phyloP scores from a whole-genome alignment of 2,888 invertebrate genomes.

The Drosophila limbata region DNA sequence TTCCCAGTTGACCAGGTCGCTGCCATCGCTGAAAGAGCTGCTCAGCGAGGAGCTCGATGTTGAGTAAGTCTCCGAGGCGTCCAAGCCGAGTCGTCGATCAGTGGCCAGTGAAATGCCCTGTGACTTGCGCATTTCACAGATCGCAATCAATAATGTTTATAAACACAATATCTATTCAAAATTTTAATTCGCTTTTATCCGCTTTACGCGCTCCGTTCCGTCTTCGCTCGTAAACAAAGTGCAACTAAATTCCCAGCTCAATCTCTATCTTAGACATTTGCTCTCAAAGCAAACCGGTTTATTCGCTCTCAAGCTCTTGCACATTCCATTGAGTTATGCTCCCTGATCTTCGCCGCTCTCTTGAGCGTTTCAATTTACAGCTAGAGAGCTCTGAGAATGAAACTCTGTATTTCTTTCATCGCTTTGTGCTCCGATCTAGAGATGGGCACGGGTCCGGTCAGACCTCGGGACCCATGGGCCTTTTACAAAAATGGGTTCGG shows the following conservation, averaged over 20 bases:
- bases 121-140: slow-evolving; percentile 66
- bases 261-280: slow-evolving; percentile 23
- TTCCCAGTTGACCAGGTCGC: slow-evolving; percentile 83
- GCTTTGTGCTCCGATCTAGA: slow-evolving; percentile 3
- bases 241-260: slow-evolving; percentile 45
- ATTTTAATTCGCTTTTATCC: background rate
- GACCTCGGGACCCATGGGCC: no score
- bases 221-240: slow-evolving; percentile 34
- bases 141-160: slow-evolving; percentile 5
- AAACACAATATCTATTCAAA: background rate
- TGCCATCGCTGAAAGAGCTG: slow-evolving; percentile 79
- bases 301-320: slow-evolving; percentile 34
- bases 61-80: slow-evolving; percentile 79
- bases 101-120: slow-evolving; percentile 47
- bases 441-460: no score
- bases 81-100: slow-evolving; percentile 49
- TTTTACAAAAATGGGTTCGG: no score
- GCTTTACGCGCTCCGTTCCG: slow-evolving; percentile 38
- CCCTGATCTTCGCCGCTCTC: slow-evolving; percentile 29
- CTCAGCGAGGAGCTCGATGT: slow-evolving; percentile 78
- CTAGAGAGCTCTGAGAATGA: background rate
- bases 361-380: slow-evolving; percentile 32
- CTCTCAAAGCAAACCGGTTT: slow-evolving; percentile 45
- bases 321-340: slow-evolving; percentile 27
- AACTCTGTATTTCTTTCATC: background rate